Percentiles rank a stretch among this genome's conserved stretches.
Evolutionary conservation across 2,113 vertebrate species (phyloP).

Genomic region (Tragelaphus imberbis): DNA sequence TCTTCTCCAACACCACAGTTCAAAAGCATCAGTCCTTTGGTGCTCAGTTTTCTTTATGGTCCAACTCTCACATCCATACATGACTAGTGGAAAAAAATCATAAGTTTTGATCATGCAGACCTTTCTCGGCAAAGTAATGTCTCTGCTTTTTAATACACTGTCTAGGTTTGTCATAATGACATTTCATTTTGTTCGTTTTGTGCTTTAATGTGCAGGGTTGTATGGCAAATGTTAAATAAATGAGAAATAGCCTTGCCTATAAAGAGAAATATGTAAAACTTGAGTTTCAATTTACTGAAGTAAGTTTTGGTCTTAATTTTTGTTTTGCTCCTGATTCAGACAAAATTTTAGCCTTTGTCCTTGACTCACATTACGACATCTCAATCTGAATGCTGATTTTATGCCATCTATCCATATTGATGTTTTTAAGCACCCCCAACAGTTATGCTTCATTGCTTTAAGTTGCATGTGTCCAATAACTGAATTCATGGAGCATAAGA

Average conservation of each 20-base stretch:
- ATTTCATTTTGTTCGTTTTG: not conserved
- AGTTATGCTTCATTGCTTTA: not conserved
- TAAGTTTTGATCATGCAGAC: not conserved
- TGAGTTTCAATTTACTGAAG: not conserved
- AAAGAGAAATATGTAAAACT: not conserved
- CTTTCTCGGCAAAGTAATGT: not conserved
- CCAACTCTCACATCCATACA: not conserved
- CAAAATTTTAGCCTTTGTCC: not conserved
- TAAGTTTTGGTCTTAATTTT: not conserved
- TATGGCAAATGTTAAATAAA: not conserved
- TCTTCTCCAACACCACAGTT: not conserved
- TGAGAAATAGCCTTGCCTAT: not conserved
- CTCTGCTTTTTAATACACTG: not conserved
- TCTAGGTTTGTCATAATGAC: not conserved
- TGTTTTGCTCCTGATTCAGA: not conserved
- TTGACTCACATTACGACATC: not conserved
- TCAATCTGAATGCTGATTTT: not conserved
- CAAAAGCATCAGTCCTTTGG: not conserved
- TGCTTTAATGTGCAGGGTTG: not conserved
- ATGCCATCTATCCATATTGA: not conserved
- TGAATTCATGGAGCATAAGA: conserved; percentile 27
- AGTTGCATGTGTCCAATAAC: not conserved
- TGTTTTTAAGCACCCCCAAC: not conserved
- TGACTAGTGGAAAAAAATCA: not conserved
- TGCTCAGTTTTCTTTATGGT: not conserved